Conservation (phyloP, 2,888 invertebrate genomes). For the Xanthorhoe designata region DNA sequence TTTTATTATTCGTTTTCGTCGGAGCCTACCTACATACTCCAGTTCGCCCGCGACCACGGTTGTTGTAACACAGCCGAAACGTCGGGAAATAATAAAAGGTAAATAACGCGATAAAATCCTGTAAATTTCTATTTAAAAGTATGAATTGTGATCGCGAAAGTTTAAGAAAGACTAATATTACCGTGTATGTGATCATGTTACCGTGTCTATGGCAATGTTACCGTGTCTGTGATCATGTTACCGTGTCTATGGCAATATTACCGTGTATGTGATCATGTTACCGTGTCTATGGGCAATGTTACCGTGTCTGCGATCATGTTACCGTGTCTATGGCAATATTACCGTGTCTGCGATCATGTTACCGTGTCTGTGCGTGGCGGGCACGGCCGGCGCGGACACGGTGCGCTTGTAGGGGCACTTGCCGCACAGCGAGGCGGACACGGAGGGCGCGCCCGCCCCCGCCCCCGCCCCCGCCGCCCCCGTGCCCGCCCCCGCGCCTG, state of each 20-base stretch:
- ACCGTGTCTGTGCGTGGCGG: slow-evolving; percentile 84
- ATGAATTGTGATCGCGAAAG: no score
- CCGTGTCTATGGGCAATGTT: not conserved
- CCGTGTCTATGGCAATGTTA: no score
- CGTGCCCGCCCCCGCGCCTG: slow-evolving; percentile 90
- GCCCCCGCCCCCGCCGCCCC: slow-evolving; percentile 95
- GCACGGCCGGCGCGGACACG: slow-evolving; percentile 95
- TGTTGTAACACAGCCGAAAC: no score
- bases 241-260: slow-evolving; percentile 78
- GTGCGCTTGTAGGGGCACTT: slow-evolving; percentile 98
- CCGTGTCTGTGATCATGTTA: not conserved
- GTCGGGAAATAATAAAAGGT: no score
- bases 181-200: not conserved
- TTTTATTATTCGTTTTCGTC: no score
- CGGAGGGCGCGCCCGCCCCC: slow-evolving; percentile 84
- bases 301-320: not conserved
- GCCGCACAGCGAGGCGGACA: slow-evolving; percentile 94
- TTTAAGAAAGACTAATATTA: no score
- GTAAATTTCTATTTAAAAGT: no score
- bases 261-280: not conserved
- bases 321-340: not conserved
- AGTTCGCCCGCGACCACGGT: no score
- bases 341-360: not conserved
- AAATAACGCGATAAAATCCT: no score
- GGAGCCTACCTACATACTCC: no score